Conservation (phyloP, 2,888 invertebrate genomes). For the Hololepta plana region DNA sequence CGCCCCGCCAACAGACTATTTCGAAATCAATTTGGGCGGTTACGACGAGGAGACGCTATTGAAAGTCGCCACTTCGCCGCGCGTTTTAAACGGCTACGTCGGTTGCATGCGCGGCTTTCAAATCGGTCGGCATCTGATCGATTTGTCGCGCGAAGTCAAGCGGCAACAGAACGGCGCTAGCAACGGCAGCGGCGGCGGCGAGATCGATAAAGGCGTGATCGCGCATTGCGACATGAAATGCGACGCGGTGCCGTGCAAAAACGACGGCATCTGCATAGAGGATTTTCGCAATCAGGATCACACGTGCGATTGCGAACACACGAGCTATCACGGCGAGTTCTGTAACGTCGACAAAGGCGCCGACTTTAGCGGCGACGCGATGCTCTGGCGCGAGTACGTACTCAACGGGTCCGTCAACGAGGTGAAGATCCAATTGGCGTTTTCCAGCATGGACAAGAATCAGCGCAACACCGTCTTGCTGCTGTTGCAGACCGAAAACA, state of each 20-base stretch:
- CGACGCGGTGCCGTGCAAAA: constrained; percentile 72
- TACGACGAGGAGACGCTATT: constrained; percentile 59
- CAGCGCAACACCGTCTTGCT: constrained; percentile 64
- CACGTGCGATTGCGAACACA: constrained; percentile 74
- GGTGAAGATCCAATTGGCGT: constrained; percentile 72
- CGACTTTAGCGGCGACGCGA: constrained; percentile 74
- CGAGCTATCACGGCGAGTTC: constrained; percentile 76
- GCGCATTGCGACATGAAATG: constrained; percentile 81
- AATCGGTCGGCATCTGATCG: constrained; percentile 65
- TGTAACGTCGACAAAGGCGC: constrained; percentile 83
- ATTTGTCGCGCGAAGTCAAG: constrained; percentile 52
- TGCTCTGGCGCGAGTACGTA: constrained; percentile 59
- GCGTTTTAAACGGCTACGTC: constrained; percentile 52
- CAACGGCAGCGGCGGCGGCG: no score
- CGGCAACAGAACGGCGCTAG: no score
- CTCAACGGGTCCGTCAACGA: constrained; percentile 51
- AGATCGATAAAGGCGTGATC: constrained; percentile 45
- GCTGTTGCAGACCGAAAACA: constrained; percentile 66
- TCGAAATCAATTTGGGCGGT: constrained; percentile 75
- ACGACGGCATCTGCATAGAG: constrained; percentile 74
- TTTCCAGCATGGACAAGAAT: constrained; percentile 63
- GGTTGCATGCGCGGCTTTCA: constrained; percentile 77
- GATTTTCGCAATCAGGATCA: constrained; percentile 74
- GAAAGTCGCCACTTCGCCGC: constrained; percentile 32
- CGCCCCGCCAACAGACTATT: constrained; percentile 76